These are phyloP conservation scores for Furcula furcula DNA, from an alignment of 2,888 invertebrate species.

Conservation along the genomic window DNA sequence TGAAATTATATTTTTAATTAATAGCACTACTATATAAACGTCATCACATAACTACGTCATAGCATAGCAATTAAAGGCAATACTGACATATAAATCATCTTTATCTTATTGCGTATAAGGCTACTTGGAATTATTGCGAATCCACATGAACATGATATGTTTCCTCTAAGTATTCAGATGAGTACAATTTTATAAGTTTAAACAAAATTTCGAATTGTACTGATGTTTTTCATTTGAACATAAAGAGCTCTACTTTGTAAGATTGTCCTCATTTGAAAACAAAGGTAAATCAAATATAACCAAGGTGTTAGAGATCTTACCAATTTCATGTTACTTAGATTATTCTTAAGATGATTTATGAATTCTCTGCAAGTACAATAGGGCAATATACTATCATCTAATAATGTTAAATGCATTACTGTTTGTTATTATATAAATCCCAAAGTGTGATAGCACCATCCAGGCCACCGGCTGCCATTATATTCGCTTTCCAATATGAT, in stretches of 20 bases:
- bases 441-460: conserved; percentile 90
- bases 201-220: conserved; percentile 8
- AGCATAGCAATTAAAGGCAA: conserved; percentile 49
- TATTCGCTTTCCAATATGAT: conserved; percentile 85
- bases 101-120: conserved; percentile 8
- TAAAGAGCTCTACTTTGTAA: conserved; percentile 10
- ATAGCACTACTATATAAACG: conserved; percentile 35
- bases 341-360: conserved; percentile 16
- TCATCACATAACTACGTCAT: conserved; percentile 30
- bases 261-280: conserved; percentile 21
- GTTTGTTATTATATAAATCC: conserved; percentile 87
- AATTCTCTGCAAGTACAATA: conserved; percentile 19
- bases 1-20: conserved; percentile 37
- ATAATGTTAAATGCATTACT: conserved; percentile 40
- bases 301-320: conserved; percentile 22
- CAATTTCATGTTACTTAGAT: conserved; percentile 21
- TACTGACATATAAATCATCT: conserved; percentile 40
- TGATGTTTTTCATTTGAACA: background rate
- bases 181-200: conserved; percentile 12
- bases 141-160: conserved; percentile 6
- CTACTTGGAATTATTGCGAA: conserved; percentile 20
- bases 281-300: conserved; percentile 15
- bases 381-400: conserved; percentile 27
- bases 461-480: conserved; percentile 89
- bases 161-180: conserved; percentile 6